phyloP scores from a whole-genome alignment of 2,113 vertebrate species.

The Aegithalos caudatus region DNA sequence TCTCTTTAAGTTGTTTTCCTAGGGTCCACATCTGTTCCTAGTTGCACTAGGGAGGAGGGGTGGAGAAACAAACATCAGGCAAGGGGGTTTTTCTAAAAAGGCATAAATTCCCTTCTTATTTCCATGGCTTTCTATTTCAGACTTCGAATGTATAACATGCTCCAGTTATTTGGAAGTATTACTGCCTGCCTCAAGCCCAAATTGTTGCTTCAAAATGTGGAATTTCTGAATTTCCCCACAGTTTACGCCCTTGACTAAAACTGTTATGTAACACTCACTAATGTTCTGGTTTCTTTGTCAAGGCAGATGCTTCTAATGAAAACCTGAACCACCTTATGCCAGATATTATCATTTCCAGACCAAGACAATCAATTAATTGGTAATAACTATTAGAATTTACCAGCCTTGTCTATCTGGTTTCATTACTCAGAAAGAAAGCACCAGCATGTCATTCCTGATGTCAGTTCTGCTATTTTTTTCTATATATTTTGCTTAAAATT shows the following conservation, averaged over 20 bases:
- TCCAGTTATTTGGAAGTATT: not conserved
- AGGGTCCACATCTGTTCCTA: not conserved
- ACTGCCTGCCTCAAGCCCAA: not conserved
- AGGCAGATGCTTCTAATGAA: not conserved
- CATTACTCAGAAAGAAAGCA: not conserved
- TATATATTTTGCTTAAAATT: not conserved
- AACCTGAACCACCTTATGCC: not conserved
- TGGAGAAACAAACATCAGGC: not conserved
- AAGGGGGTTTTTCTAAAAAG: not conserved
- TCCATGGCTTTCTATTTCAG: not conserved
- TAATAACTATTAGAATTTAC: not conserved
- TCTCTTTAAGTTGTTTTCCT: not conserved
- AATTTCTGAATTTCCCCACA: not conserved
- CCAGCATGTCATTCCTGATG: not conserved
- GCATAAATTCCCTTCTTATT: not conserved
- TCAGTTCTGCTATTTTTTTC: not conserved
- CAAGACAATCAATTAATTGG: not conserved
- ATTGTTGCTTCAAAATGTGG: not conserved
- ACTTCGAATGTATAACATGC: not conserved
- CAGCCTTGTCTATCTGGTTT: not conserved
- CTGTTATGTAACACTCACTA: not conserved
- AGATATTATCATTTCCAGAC: not conserved
- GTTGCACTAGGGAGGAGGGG: not conserved
- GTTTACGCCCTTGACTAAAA: not conserved
- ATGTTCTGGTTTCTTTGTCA: not conserved